These are phyloP conservation scores for Coilia nasus DNA, from an alignment of 2,797 vertebrate genomes.

Conservation along the genomic window DNA sequence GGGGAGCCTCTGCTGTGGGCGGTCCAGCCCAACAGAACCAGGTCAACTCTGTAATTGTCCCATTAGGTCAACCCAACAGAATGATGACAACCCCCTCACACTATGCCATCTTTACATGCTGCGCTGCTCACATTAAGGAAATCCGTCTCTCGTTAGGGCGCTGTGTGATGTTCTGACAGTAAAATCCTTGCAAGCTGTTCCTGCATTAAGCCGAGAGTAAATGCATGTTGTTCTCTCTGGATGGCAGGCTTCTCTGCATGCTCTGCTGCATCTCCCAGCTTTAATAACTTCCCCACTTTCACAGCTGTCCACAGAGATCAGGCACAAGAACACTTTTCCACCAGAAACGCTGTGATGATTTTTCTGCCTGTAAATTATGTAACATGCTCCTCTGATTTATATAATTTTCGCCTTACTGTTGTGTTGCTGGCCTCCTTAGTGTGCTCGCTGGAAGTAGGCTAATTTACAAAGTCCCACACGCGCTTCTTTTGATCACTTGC, in stretches of 20 bases:
- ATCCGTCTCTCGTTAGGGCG: background rate
- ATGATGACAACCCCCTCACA: background rate
- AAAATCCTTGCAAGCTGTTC: background rate
- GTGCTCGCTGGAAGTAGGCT: background rate
- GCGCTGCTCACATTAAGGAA: background rate
- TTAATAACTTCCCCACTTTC: background rate
- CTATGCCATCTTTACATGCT: background rate
- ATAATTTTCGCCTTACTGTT: background rate
- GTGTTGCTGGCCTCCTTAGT: background rate
- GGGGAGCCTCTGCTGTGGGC: background rate
- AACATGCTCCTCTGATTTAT: background rate
- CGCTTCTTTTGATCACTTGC: background rate
- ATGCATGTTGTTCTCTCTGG: background rate
- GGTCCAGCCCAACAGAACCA: too few species aligned
- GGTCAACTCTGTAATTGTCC: too few species aligned
- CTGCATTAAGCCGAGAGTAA: background rate
- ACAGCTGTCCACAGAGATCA: background rate
- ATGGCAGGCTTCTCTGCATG: background rate
- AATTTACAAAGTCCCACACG: background rate
- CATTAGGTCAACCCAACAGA: background rate
- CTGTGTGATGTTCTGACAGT: background rate
- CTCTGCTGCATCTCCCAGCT: background rate
- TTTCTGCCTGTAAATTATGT: background rate
- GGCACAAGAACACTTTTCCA: background rate
- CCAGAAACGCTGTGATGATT: constrained; percentile 9